Evolutionary conservation across 2,113 vertebrate species (phyloP).

Genomic region (Hyaena hyaena): DNA sequence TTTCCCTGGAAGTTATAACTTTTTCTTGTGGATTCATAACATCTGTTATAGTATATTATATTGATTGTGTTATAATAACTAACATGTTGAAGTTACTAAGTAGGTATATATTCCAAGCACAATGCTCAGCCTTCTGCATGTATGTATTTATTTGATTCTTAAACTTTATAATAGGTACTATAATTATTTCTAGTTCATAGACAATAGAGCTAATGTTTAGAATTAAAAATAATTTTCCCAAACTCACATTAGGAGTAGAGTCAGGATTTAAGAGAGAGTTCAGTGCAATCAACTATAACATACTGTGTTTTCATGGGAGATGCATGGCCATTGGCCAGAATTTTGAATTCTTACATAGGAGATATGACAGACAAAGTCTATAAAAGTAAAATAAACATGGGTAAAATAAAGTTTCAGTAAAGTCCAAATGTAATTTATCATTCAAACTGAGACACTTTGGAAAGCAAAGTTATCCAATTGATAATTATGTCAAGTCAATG

Average conservation of each 20-base stretch:
- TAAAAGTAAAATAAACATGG: neutral
- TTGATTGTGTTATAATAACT: neutral
- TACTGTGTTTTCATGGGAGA: neutral
- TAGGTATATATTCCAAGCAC: neutral
- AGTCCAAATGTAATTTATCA: neutral
- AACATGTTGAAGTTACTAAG: neutral
- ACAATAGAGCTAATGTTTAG: neutral
- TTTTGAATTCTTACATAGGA: neutral
- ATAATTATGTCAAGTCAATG: neutral
- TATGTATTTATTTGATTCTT: neutral
- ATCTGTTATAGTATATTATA: neutral
- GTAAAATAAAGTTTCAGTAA: neutral
- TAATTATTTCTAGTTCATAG: neutral
- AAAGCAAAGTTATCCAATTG: neutral
- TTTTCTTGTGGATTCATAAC: neutral
- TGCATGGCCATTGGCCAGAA: neutral
- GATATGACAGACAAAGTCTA: neutral
- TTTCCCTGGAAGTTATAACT: neutral
- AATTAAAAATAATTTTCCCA: neutral
- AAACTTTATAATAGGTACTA: neutral
- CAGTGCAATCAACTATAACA: neutral
- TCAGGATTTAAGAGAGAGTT: neutral
- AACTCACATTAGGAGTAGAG: neutral
- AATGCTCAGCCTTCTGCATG: neutral
- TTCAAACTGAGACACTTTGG: neutral